Evolutionary conservation across 2,888 invertebrate species (phyloP), one percentile per base, ranked within the genome.

Genomic region (Epirrhoe tristata): DNA sequence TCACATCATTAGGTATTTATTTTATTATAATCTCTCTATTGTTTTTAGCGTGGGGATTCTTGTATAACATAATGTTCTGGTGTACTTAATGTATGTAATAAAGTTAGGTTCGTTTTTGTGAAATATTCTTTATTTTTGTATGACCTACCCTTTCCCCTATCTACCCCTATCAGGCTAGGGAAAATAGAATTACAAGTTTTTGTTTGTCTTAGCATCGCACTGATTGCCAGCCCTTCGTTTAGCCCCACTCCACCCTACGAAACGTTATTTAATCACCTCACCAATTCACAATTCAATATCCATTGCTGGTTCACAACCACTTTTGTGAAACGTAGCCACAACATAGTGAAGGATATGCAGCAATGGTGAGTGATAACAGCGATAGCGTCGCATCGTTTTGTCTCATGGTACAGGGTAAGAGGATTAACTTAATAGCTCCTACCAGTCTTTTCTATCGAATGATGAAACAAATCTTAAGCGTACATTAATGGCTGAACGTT

Each of bases 401-500:
- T 58, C n/a, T 53, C 66, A n/a, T 70, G 67, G 72, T 76, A 60
- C n/a, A 55, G 31, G 75, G 58, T 69, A 82, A 83, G 82, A 73
- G 79, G 84, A 83, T 84, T 83, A 82, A 86, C 85, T 86, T 87
- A 88, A 90, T 90, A 85, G 89, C 83, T 84, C 80, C 82, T 84
- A 85, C n/a, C 83, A 84, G 82, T 84, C 86, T 75, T 74, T 88
- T 85, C 85, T 86, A 89, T 89, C 85, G 87, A 86, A 86, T 82
- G 82, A 78, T 81, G 83, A 84, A 85, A 87, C 84, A 86, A 86
- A 87, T 87, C 86, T 79, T 78, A 80, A 80, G 81, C 77, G 74
- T 71, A 75, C 81, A 77, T 83, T 84, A 83, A 78, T 73, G 79
- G 34, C 8, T 31, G 16, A 14, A 50, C 48, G 63, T 54, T 71